phyloP scores from a whole-genome alignment of 2,888 invertebrate species.

The Rhagonycha fulva region DNA sequence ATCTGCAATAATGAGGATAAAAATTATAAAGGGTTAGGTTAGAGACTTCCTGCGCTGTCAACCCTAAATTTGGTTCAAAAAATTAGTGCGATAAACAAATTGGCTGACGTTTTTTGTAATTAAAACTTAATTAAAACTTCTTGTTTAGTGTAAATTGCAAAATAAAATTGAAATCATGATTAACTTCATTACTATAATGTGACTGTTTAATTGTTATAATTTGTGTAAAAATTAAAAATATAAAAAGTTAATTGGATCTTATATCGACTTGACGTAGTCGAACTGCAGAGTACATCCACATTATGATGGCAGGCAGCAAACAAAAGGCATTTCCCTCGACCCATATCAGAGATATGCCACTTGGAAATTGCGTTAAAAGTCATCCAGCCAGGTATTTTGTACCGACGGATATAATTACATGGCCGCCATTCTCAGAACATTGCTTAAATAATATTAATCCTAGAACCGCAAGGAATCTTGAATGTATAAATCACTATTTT shows the following conservation, averaged over 20 bases:
- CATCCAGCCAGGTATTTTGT: slow-evolving; percentile 52
- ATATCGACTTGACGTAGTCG: slow-evolving; percentile 20
- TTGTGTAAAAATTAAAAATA: not conserved
- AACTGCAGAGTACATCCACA: slow-evolving; percentile 37
- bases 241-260: not conserved
- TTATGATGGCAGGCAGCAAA: slow-evolving; percentile 47
- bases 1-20: too few relatives aligned
- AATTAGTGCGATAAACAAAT: too few relatives aligned
- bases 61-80: too few relatives aligned
- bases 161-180: not conserved
- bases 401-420: slow-evolving; percentile 51
- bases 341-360: slow-evolving; percentile 56
- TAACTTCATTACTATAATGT: not conserved
- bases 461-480: slow-evolving; percentile 29
- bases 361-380: slow-evolving; percentile 57
- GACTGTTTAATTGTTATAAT: not conserved
- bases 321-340: slow-evolving; percentile 54
- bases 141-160: not conserved
- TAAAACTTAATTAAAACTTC: not conserved
- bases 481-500: slow-evolving; percentile 28
- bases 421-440: slow-evolving; percentile 50
- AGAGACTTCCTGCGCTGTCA: too few relatives aligned
- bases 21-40: too few relatives aligned
- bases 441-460: slow-evolving; percentile 34
- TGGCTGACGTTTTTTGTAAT: too few relatives aligned